Evolutionary conservation across 1,140 invertebrate species (phyloP).

Genomic region (Penaeus indicus): DNA sequence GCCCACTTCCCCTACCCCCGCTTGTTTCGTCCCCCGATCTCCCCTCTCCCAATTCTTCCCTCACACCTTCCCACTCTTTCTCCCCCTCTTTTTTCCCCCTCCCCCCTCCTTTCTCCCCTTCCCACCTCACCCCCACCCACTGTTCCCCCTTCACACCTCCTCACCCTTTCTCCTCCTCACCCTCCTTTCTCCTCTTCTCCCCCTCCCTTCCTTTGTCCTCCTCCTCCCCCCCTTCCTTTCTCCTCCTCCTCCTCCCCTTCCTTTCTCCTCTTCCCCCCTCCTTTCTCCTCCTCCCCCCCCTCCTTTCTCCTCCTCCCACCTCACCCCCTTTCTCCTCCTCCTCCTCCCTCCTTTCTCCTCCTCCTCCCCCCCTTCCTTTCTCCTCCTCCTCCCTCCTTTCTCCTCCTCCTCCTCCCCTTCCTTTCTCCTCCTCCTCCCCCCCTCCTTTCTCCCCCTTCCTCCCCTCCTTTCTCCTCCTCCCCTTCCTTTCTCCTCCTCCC

Average conservation of each 20-base stretch:
- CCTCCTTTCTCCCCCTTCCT: background rate
- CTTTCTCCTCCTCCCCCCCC: background rate
- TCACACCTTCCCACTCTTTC: conserved; percentile 5
- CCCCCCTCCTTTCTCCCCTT: background rate
- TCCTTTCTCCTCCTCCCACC: background rate
- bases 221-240: conserved; percentile 2
- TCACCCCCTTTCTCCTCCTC: background rate
- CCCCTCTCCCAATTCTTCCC: background rate
- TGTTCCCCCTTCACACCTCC: background rate
- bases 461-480: no score
- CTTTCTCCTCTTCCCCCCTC: background rate
- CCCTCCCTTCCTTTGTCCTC: background rate
- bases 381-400: background rate
- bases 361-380: background rate
- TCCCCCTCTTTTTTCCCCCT: background rate
- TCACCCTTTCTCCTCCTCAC: background rate
- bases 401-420: background rate
- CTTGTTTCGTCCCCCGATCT: background rate
- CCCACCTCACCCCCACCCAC: background rate
- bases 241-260: background rate
- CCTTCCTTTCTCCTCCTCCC: background rate
- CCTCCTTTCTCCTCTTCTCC: background rate
- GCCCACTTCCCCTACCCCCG: background rate
- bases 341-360: background rate
- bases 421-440: background rate